Evolutionary conservation across 2,113 vertebrate species (phyloP).

Genomic region (human (Homo sapiens)): GRCh38 chr12:43674001-43674500

Average conservation of each 20-base stretch:
- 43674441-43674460: not conserved
- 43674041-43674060: too few species aligned
- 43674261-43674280: not conserved
- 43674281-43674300: not conserved
- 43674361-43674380: not conserved
- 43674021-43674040: too few species aligned
- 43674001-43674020: too few species aligned
- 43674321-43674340: not conserved
- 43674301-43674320: not conserved
- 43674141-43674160: not conserved
- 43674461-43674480: not conserved
- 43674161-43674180: not conserved
- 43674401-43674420: conserved; percentile 1
- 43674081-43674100: too few species aligned
- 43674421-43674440: not conserved
- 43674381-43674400: not conserved
- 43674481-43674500: not conserved
- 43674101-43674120: too few species aligned
- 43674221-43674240: not conserved
- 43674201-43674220: not conserved
- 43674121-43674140: not conserved
- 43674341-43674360: not conserved
- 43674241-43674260: not conserved
- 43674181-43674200: not conserved
- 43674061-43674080: too few species aligned